Evolutionary conservation across 2,888 invertebrate genomes (phyloP).

Genomic region (Tuta absoluta): DNA sequence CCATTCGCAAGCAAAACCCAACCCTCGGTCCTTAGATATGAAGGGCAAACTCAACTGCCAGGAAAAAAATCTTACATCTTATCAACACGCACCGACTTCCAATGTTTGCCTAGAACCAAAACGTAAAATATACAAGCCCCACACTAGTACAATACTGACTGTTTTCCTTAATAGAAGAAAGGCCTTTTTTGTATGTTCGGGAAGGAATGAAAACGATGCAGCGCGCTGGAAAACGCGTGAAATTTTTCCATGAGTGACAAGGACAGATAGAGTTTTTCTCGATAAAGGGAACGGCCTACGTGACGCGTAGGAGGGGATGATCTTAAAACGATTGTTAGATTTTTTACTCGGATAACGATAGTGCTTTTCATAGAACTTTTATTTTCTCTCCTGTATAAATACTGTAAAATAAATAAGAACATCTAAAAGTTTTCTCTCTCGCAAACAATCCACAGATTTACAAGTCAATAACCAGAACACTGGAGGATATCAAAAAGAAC

Average conservation of each 20-base stretch:
- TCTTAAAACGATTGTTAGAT: conserved; percentile 71
- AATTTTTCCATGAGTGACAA: conserved; percentile 74
- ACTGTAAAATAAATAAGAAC: not conserved
- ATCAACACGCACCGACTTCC: conserved; percentile 33
- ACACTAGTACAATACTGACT: conserved; percentile 36
- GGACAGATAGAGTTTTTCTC: conserved; percentile 71
- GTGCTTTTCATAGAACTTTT: conserved; percentile 35
- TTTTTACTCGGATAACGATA: conserved; percentile 51
- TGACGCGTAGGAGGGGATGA: conserved; percentile 69
- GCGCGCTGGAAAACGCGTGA: conserved; percentile 60
- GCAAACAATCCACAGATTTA: not conserved
- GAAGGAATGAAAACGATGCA: conserved; percentile 56
- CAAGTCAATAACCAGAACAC: conserved; percentile 25
- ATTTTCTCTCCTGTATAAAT: not conserved
- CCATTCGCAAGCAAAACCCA: not conserved
- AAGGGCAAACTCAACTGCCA: not conserved
- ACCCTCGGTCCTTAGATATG: not conserved
- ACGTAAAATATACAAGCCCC: conserved; percentile 40
- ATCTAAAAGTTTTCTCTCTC: not conserved
- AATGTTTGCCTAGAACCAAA: conserved; percentile 40
- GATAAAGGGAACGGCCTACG: conserved; percentile 78
- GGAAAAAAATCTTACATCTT: conserved; percentile 28
- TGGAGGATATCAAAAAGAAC: conserved; percentile 18
- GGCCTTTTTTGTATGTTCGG: conserved; percentile 40
- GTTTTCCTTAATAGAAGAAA: conserved; percentile 36